Evolutionary conservation across 2,888 invertebrate genomes (phyloP), one percentile per base, ranked within the genome.

Genomic region (Agonum fuliginosum): DNA sequence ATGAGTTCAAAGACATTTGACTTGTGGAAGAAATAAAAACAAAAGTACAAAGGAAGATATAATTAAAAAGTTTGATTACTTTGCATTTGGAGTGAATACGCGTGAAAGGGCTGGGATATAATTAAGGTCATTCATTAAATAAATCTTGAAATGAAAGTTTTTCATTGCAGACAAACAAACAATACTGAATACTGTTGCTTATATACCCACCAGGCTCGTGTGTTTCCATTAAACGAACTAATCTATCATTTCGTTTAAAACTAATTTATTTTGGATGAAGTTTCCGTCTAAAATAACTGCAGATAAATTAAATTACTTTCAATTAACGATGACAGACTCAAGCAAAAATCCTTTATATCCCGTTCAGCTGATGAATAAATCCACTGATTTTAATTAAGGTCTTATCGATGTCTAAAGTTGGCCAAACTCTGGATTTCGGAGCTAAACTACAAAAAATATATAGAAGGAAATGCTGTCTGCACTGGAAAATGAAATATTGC

Each of bases 181-280:
- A 62, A 62, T 62, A 34, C 30, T 6, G 30, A 30, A 30, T 30
- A 30, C 58, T 14, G 8, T 62, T 30, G 58, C 30, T 30, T 62
- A 54, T 30, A 62, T 30, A 62, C 58, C 58, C 58, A 12, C 1
- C 12, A 17, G 58, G 58, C 30, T 17, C 54, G 24, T 54, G 54
- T 54, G 51, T 71, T 71, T 71, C 34, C 46, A 71, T 71, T 71
- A 71, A 71, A 51, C 10, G 14, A 71, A 48, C 71, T 71, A 71
- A 71, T 71, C 71, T 51, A 71, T 71, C 71, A 71, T 51, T 46
- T 27, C 71, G 71, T 27, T 71, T 51, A 19, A 48, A 71, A 71
- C 51, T 71, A 71, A 71, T 71, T 71, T 71, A 71, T 71, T 71
- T 12, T 30, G 48, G 14, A 51, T 48, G 71, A 71, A 71, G 71